phyloP scores from a whole-genome alignment of 1,140 invertebrate species.

The Drosophila asahinai region DNA sequence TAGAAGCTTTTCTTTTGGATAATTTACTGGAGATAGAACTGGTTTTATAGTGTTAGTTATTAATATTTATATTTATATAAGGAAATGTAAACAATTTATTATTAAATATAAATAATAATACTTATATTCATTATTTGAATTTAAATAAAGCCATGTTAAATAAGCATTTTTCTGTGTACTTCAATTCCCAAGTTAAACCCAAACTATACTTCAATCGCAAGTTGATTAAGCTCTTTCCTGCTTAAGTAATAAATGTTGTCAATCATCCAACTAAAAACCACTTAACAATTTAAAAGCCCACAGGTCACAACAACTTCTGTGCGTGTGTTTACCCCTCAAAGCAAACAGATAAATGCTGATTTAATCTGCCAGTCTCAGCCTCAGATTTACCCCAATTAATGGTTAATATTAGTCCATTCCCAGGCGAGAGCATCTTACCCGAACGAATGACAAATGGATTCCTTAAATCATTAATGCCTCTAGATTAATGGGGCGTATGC shows the following conservation, averaged over 20 bases:
- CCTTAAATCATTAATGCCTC: conserved; percentile 42
- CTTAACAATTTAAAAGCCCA: neutral
- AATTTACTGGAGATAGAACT: neutral
- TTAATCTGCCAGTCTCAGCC: conserved; percentile 1
- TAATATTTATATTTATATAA: neutral
- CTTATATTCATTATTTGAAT: no score
- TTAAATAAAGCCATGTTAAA: neutral
- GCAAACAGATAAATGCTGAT: conserved; percentile 1
- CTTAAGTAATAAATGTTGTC: neutral
- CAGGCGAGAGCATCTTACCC: conserved; percentile 11
- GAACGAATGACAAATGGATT: conserved; percentile 38
- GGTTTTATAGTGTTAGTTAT: neutral
- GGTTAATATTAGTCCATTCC: conserved; percentile 4
- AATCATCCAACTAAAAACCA: conserved; percentile 2
- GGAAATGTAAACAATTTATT: no score
- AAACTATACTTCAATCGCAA: neutral
- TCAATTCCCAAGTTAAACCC: neutral
- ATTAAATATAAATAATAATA: no score
- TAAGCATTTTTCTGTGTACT: no score
- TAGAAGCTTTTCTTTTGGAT: neutral
- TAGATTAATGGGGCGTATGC: conserved; percentile 32
- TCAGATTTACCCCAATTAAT: conserved; percentile 23
- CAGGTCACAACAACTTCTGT: neutral
- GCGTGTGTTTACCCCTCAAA: neutral
- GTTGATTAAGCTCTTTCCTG: neutral